These are phyloP conservation scores for Cisticola juncidis DNA, from an alignment of 2,113 vertebrate genomes.

Conservation along the genomic window DNA sequence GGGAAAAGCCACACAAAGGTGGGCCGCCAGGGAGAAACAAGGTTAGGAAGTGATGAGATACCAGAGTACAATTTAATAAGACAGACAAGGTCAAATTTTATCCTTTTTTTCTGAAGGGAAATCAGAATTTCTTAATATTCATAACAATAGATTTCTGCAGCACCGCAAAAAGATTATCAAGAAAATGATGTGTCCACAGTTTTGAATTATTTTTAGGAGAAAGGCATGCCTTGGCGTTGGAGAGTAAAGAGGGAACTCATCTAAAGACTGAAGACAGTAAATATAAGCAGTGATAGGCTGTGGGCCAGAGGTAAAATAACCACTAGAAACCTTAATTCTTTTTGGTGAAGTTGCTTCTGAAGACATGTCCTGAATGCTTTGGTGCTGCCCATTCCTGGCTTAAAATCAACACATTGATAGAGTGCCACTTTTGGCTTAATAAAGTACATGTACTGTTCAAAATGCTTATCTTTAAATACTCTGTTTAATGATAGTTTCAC, in stretches of 20 bases:
- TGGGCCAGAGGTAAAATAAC: neutral
- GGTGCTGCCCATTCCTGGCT: neutral
- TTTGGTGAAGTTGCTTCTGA: neutral
- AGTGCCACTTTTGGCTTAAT: neutral
- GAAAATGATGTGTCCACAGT: neutral
- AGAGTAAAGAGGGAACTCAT: neutral
- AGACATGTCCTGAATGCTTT: neutral
- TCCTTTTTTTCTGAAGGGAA: neutral
- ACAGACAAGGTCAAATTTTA: neutral
- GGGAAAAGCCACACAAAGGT: neutral
- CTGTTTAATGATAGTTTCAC: neutral
- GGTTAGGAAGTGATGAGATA: neutral
- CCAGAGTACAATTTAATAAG: neutral
- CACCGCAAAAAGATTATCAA: neutral
- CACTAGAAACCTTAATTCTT: neutral
- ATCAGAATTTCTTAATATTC: neutral
- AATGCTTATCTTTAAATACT: neutral
- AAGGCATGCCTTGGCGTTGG: neutral
- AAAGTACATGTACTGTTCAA: neutral
- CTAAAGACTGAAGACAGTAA: neutral
- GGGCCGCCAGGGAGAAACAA: neutral
- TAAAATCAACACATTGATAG: neutral
- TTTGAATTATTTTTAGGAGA: neutral
- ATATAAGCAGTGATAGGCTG: neutral
- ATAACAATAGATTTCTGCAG: neutral